A percentile compares a stretch with the other conserved stretches of the same genome.
Conservation (phyloP, 2,797 vertebrate genomes). For the Macropus fuliginosus region DNA sequence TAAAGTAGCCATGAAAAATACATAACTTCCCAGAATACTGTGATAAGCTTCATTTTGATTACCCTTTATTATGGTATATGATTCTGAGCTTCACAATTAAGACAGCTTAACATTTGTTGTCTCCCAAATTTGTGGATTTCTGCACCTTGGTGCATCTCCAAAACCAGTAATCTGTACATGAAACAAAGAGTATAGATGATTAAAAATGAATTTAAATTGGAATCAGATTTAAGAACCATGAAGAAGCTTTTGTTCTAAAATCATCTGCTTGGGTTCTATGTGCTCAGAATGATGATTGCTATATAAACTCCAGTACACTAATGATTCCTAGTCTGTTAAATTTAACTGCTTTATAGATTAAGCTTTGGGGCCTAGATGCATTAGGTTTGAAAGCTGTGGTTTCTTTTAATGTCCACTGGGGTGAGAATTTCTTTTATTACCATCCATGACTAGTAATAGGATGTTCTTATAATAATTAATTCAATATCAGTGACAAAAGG, state of each 20-base stretch:
- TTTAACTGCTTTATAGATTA: constrained; percentile 42
- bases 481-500: not conserved
- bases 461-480: constrained; percentile 36
- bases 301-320: not conserved
- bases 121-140: constrained; percentile 53
- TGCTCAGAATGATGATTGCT: constrained; percentile 26
- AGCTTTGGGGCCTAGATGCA: constrained; percentile 12
- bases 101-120: constrained; percentile 38
- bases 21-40: not conserved
- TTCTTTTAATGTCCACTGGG: constrained; percentile 4
- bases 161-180: not conserved
- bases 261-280: not conserved
- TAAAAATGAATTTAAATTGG: constrained; percentile 51
- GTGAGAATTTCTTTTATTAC: constrained; percentile 39
- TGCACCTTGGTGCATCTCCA: not conserved
- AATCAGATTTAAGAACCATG: constrained; percentile 18
- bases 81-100: constrained; percentile 41
- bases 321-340: constrained; percentile 9
- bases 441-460: not conserved
- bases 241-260: constrained; percentile 33
- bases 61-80: not conserved
- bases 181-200: constrained; percentile 16
- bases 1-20: constrained; percentile 32
- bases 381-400: constrained; percentile 27
- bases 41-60: constrained; percentile 14